Conservation (phyloP, 2,797 vertebrate species). For the Acrossocheilus wenchowensis region DNA sequence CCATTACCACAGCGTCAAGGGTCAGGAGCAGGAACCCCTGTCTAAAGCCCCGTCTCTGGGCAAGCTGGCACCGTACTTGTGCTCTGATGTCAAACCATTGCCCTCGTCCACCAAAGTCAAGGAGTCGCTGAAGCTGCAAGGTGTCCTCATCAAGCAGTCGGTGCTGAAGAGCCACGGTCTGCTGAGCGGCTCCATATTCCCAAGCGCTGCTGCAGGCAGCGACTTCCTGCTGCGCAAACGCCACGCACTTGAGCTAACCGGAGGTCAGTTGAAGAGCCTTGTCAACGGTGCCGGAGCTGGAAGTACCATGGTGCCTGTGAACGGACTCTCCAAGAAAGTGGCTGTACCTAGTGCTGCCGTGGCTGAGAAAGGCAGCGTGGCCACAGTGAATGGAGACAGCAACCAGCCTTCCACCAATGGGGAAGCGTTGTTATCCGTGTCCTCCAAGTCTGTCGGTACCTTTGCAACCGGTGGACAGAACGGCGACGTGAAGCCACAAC, state of each 20-base stretch:
- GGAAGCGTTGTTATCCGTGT: constrained; percentile 77
- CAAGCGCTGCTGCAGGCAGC: constrained; percentile 72
- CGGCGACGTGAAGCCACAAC: constrained; percentile 58
- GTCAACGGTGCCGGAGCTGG: constrained; percentile 79
- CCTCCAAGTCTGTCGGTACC: constrained; percentile 63
- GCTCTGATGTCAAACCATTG: constrained; percentile 94
- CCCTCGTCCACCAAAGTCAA: constrained; percentile 78
- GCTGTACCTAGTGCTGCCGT: constrained; percentile 82
- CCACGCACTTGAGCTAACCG: constrained; percentile 90
- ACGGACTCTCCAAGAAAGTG: constrained; percentile 94
- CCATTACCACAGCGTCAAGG: constrained; percentile 49
- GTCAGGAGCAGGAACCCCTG: constrained; percentile 79
- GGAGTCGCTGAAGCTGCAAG: constrained; percentile 94
- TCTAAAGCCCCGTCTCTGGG: constrained; percentile 80
- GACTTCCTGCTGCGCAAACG: constrained; percentile 91
- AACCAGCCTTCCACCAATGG: constrained; percentile 70
- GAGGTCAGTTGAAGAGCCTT: constrained; percentile 91
- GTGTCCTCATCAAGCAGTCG: constrained; percentile 94
- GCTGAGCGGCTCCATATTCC: constrained; percentile 81
- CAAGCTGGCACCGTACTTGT: constrained; percentile 93
- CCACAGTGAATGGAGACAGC: constrained; percentile 79
- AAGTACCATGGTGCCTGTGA: constrained; percentile 89
- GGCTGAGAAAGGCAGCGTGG: constrained; percentile 75
- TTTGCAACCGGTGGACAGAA: not conserved
- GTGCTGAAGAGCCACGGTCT: constrained; percentile 91